A percentile compares a stretch with the other conserved stretches of the same genome.
These are phyloP conservation scores for Lepus timidus DNA, from an alignment of 2,113 vertebrate genomes.

Conservation along the genomic window DNA sequence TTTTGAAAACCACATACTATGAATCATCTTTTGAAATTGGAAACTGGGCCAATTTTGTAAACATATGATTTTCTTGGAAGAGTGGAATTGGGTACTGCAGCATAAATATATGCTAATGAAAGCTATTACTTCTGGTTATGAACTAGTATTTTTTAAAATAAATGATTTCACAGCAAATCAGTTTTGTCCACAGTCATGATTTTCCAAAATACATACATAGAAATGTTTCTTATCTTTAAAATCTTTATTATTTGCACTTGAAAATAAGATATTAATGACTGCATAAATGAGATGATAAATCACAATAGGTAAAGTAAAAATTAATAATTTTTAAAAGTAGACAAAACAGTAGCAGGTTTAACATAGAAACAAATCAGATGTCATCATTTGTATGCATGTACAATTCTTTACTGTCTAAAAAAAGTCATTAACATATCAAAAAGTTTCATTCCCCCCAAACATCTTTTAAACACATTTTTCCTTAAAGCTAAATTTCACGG, in stretches of 20 bases:
- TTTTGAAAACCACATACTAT: constrained; percentile 7
- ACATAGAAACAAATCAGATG: too few relatives aligned
- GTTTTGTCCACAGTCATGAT: constrained; percentile 45
- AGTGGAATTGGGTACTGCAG: constrained; percentile 48
- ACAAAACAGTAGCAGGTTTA: too few relatives aligned
- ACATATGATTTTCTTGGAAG: constrained; percentile 39
- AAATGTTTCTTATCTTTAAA: constrained; percentile 54
- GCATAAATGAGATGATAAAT: constrained; percentile 51
- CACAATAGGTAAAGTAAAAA: background rate
- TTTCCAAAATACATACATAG: constrained; percentile 52
- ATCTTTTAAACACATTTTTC: background rate
- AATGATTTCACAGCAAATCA: constrained; percentile 63
- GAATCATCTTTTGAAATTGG: constrained; percentile 2
- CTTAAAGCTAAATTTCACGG: constrained; percentile 24
- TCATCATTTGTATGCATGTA: background rate
- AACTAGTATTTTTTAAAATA: constrained; percentile 71
- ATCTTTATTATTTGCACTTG: constrained; percentile 26
- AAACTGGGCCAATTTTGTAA: constrained; percentile 47
- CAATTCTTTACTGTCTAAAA: background rate
- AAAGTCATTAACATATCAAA: background rate
- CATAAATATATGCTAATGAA: constrained; percentile 67
- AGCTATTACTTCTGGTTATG: constrained; percentile 55
- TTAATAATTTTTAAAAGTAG: background rate
- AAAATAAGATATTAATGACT: constrained; percentile 46
- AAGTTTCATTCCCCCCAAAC: background rate